Evolutionary conservation across 2,113 vertebrate genomes (phyloP).

Genomic region (Corythornis cristatus): DNA sequence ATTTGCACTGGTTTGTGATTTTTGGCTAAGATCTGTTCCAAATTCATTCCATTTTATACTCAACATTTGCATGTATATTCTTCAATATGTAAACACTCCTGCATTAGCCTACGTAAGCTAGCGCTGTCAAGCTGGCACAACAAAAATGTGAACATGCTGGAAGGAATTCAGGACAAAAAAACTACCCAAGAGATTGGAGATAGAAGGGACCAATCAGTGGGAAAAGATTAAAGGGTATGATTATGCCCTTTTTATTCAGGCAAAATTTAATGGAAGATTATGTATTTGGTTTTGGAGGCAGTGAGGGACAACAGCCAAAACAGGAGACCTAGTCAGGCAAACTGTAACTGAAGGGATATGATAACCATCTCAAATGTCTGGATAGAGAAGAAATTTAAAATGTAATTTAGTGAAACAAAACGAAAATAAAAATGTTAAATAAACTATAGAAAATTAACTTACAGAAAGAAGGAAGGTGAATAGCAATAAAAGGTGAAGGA

Average conservation of each 20-base stretch:
- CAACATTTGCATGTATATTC: not conserved
- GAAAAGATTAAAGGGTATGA: slow-evolving; percentile 30
- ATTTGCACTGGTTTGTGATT: not conserved
- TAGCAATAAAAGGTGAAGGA: not conserved
- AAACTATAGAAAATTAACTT: not conserved
- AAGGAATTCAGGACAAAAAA: not conserved
- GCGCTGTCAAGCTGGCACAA: not conserved
- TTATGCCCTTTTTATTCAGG: not conserved
- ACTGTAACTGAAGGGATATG: not conserved
- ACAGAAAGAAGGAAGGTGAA: not conserved
- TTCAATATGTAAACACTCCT: not conserved
- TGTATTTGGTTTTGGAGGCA: not conserved
- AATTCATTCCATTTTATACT: not conserved
- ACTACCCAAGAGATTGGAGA: not conserved
- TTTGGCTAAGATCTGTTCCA: not conserved
- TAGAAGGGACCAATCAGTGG: slow-evolving; percentile 22
- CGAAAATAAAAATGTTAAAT: not conserved
- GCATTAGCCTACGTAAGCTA: not conserved
- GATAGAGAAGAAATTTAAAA: not conserved
- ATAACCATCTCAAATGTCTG: not conserved
- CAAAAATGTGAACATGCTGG: not conserved
- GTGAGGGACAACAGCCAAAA: not conserved
- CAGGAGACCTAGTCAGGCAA: not conserved
- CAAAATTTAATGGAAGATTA: not conserved
- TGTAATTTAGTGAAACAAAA: not conserved